Evolutionary conservation across 2,888 invertebrate genomes (phyloP), one percentile per base, ranked within the genome.

Genomic region (Resseliella maxima): DNA sequence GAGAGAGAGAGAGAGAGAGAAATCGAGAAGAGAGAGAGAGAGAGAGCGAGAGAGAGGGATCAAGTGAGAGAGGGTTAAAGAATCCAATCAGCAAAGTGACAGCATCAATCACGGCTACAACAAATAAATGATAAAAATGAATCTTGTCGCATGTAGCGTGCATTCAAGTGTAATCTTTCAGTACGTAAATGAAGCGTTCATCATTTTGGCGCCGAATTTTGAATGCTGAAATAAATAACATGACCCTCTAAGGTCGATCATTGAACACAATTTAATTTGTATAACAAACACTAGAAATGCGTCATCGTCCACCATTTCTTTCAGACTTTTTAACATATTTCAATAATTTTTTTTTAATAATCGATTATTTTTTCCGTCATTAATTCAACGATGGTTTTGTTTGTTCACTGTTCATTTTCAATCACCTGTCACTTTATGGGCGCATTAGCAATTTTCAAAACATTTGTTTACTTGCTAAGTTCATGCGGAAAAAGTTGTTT

Each of bases 51-150:
- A 5, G 41, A 41, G 5, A 41, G 41, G 12, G 41, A 8, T 8
- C n/a, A n/a, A n/a, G 2, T 10, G 59, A 59, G 0, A 72, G 2
- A 35, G 31, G 15, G 41, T 41, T 41, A 50, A 31, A 31, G 31
- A 72, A 72, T 72, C 72, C 31, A 72, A 72, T 72, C 72, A 72
- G 35, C 72, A 72, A 31, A 72, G 35, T 72, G 27, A 35, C 72
- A 72, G 5, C 35, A 72, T 72, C 72, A 72, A 27, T 59, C 24
- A 59, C 24, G 3, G 3, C 24, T 15, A 27, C 5, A 59, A 59
- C 18, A 8, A 24, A 27, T 59, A 72, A 72, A 72, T 35, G n/a
- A 35, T 15, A 35, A 31, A 72, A 31, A 24, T 59, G 59, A 24
- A 24, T 59, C 6, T 3, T 5, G 24, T 24, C 1, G 31, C 35